Evolutionary conservation across 2,888 invertebrate species (phyloP).

Genomic region (Meta bourneti): DNA sequence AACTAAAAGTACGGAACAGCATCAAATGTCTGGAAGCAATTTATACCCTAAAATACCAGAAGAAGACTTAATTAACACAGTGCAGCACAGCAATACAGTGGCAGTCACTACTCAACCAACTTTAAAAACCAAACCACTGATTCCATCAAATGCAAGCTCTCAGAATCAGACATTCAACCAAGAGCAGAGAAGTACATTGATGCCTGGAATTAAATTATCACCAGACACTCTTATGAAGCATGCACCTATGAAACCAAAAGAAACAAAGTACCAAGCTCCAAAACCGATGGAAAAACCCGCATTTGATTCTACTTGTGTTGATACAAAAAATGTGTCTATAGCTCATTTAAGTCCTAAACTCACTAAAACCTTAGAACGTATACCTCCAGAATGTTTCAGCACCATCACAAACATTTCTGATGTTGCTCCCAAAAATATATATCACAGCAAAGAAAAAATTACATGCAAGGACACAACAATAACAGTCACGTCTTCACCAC

Average conservation of each 20-base stretch:
- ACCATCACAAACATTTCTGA: slow-evolving; percentile 1
- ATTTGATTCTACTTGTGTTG: neutral
- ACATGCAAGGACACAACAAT: slow-evolving; percentile 54
- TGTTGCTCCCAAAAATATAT: neutral
- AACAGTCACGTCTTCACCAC: slow-evolving; percentile 59
- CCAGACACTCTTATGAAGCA: slow-evolving; percentile 52
- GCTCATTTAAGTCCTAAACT: neutral
- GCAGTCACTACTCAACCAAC: slow-evolving; percentile 22
- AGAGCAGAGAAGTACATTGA: neutral
- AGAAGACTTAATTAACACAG: slow-evolving; percentile 32
- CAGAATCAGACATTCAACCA: neutral
- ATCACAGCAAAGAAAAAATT: neutral
- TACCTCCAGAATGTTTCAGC: neutral
- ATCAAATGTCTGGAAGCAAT: slow-evolving; percentile 21
- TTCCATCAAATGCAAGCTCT: neutral
- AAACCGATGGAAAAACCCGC: slow-evolving; percentile 21
- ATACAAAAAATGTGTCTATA: neutral
- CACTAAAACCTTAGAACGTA: neutral
- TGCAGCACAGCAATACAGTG: neutral
- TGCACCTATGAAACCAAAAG: slow-evolving; percentile 7
- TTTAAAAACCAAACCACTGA: neutral
- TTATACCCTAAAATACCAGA: slow-evolving; percentile 67
- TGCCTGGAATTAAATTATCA: slow-evolving; percentile 51
- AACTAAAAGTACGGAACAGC: slow-evolving; percentile 2
- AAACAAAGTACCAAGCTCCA: slow-evolving; percentile 56